These are phyloP conservation scores for Nibea coibor DNA, from an alignment of 2,113 vertebrate genomes.

Conservation along the genomic window DNA sequence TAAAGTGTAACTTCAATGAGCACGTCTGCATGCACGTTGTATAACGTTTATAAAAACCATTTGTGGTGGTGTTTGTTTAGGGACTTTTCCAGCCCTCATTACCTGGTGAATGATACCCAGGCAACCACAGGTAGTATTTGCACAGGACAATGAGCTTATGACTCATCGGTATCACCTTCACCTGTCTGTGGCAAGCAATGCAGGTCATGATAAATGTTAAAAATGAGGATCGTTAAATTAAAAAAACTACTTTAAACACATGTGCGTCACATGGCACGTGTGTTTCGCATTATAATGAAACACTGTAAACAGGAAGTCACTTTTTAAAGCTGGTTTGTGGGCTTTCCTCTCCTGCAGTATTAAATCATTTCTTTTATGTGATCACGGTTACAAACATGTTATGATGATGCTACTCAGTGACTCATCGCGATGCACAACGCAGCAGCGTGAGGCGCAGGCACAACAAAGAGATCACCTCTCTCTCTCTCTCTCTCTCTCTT, in stretches of 20 bases:
- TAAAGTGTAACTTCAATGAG: background rate
- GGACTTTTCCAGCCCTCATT: slow-evolving; percentile 33
- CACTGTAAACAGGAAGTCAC: background rate
- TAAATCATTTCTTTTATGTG: background rate
- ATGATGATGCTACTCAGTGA: slow-evolving; percentile 11
- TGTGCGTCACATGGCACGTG: background rate
- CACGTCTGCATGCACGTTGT: background rate
- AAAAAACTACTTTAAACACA: background rate
- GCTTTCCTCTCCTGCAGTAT: background rate
- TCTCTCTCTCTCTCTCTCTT: too few species aligned
- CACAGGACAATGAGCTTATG: slow-evolving; percentile 30
- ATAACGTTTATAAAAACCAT: background rate
- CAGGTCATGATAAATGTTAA: background rate
- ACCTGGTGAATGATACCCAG: background rate
- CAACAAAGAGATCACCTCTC: background rate
- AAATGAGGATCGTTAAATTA: too few species aligned
- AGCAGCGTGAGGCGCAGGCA: background rate
- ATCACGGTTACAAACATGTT: background rate
- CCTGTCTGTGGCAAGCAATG: slow-evolving; percentile 16
- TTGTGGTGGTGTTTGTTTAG: background rate
- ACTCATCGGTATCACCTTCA: slow-evolving; percentile 51
- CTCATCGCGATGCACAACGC: slow-evolving; percentile 33
- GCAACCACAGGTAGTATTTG: background rate
- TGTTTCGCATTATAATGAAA: background rate
- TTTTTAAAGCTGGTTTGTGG: background rate